A percentile compares a stretch with the other conserved stretches of the same genome.
Conservation (phyloP, 2,797 vertebrate genomes). For the Crocidura indochinensis region DNA sequence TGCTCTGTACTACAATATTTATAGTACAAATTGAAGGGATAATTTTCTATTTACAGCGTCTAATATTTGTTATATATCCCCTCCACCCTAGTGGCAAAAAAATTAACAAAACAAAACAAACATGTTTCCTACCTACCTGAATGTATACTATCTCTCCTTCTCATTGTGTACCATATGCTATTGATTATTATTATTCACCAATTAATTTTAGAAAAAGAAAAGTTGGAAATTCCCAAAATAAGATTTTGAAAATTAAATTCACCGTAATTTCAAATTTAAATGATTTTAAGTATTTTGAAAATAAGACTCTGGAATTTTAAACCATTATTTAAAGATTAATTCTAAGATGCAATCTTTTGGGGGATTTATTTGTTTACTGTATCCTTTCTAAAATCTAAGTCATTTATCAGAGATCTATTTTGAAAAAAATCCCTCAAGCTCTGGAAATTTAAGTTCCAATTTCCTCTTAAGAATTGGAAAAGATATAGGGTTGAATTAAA, state of each 20-base stretch:
- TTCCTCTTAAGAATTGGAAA: background rate
- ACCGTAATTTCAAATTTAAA: conserved; percentile 63
- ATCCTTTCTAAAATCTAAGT: conserved; percentile 47
- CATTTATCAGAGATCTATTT: conserved; percentile 20
- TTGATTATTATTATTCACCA: conserved; percentile 1
- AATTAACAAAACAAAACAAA: too few species aligned
- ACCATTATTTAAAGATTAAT: conserved; percentile 64
- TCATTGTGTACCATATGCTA: background rate
- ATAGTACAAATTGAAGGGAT: background rate
- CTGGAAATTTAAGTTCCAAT: background rate
- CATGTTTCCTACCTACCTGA: background rate
- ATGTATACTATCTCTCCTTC: conserved; percentile 24
- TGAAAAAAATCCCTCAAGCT: conserved; percentile 47
- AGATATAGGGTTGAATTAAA: conserved; percentile 35
- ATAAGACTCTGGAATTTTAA: conserved; percentile 39
- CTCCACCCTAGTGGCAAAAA: background rate
- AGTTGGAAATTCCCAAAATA: background rate
- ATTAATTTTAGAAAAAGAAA: background rate
- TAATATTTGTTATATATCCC: background rate
- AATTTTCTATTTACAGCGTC: background rate
- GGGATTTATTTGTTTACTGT: background rate
- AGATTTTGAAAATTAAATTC: conserved; percentile 50
- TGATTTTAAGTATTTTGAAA: conserved; percentile 43
- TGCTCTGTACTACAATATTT: background rate
- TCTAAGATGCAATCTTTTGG: conserved; percentile 46